Base-by-base conservation (phyloP, 2,797 vertebrate genomes). In the Neomorphus geoffroyi region DNA sequence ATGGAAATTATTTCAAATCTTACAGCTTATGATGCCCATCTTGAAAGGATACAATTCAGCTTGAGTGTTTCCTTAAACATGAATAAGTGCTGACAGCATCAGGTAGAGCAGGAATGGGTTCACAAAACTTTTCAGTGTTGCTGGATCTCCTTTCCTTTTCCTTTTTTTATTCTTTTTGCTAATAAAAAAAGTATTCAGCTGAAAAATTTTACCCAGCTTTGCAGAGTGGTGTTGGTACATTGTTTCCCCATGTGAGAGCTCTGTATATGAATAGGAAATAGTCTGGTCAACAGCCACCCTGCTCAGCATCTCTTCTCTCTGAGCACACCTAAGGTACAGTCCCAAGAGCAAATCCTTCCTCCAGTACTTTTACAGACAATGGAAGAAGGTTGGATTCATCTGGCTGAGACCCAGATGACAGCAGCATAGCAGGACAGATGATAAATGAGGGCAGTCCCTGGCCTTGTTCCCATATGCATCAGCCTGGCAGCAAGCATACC, bases 21-120 rank as follows among this genome's bases (percentile, higher is more conserved):
- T 43, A 60, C 24, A 23, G 3, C 10, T 84, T 74, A 5, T 32
- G 0, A n/a, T 41, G 18, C 53, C 1, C 1, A 5, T 39, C 58
- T 65, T 87, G 41, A 87, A 79, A 57, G 13, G 24, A 56, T 6
- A 50, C 41, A 50, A 15, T 45, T 56, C 54, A 61, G 21, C 14
- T 64, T 74, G 37, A 46, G 2, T 66, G 57, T 74, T 91, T 72
- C 28, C 37, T 81, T 53, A 81, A 72, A 45, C 57, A 48, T 9
- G 3, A 64, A 33, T 43, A 53, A 60, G 33, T 48, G 73, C 41
- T 35, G 18, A 13, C 30, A 74, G 9, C 43, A 22, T 57, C 58
- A 30, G 7, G 7, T 39, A 66, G 37, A 74, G 33, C 32, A 39
- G 15, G 7, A 61, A 11, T 64, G 6, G 1, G 15, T 56, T 74